Evolutionary conservation across 2,797 vertebrate species (phyloP), one percentile per base, ranked within the genome.

Genomic region (Austrolebias charrua): DNA sequence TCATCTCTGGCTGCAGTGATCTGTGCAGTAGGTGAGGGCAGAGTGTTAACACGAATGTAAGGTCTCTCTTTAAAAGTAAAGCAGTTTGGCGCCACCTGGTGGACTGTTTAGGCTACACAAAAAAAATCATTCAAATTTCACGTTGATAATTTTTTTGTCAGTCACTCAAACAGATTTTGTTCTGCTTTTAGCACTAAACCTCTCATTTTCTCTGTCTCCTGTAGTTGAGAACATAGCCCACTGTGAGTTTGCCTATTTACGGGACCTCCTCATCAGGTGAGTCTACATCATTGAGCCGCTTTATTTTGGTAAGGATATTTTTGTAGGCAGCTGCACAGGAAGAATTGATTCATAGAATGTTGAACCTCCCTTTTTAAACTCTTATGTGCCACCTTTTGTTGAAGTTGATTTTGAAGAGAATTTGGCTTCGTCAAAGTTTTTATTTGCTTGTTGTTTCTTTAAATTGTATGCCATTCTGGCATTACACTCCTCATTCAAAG

Each of bases 221-320:
- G 79, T 77, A 99, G 97, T 99, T 72, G 97, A 99, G 90, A 99
- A 98, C 84, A 97, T 95, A 35, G 95, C 94, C 77, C 97, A 99
- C 89, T 99, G 97, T 89, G 97, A 99, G 93, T 99, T 99, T 16
- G 95, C 97, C 76, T 97, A 96, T 89, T 91, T 99, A 89, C 91
- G 96, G 73, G 97, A 99, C 86, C 96, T 99, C 57, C 96, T 99
- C 47, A 99, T 99, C 90, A 97, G 97, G 97, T 98, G 60, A 91
- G 91, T 16, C 8, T 33, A 2, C 8, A 6, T 54, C 4, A 7
- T 35, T 11, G 6, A 20, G 38, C 11, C 13, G 11, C 24, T 24
- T 24, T 24, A 24, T 24, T 24, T 24, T 2, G 9, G 10, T 38
- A 3, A 11, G 35, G 10, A 38, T 38, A 11, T 10, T 38, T 38